Evolutionary conservation across 2,113 vertebrate genomes (phyloP).

Genomic region (Sclerurus mexicanus): DNA sequence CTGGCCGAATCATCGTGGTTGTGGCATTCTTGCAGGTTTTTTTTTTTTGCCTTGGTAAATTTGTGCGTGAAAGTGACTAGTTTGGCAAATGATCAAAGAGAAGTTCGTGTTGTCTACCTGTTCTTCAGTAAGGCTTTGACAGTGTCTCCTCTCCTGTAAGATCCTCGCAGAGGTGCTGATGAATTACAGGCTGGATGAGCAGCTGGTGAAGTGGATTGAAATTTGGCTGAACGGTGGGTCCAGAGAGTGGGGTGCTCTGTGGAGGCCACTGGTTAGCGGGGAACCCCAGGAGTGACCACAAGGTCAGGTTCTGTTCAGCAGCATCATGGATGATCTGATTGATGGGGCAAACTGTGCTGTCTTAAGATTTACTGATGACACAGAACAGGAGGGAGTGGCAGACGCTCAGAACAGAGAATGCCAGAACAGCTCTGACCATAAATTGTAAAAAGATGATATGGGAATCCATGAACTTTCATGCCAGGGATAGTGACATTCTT

Average conservation of each 20-base stretch:
- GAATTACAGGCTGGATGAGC: not conserved
- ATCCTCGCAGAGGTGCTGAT: not conserved
- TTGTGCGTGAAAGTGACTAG: accelerated
- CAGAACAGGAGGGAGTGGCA: accelerated
- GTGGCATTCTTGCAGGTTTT: accelerated
- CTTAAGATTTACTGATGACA: accelerated
- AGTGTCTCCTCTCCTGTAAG: accelerated
- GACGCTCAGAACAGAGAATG: not conserved
- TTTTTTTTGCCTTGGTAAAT: accelerated
- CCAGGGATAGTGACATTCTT: not conserved
- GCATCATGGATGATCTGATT: accelerated
- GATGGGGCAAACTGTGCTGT: not conserved
- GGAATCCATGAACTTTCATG: not conserved
- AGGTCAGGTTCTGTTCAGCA: accelerated
- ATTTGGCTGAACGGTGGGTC: accelerated
- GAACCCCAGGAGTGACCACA: accelerated
- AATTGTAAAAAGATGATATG: not conserved
- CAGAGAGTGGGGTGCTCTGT: not conserved
- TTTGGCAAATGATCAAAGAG: too few species aligned
- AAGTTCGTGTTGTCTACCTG: accelerated
- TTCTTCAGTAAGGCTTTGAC: accelerated
- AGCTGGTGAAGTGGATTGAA: not conserved
- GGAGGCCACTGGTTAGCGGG: accelerated
- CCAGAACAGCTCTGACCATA: not conserved
- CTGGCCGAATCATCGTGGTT: accelerated